Evolutionary conservation across 1,140 invertebrate species (phyloP), one percentile per base, ranked within the genome.

Genomic region (Homarus americanus): DNA sequence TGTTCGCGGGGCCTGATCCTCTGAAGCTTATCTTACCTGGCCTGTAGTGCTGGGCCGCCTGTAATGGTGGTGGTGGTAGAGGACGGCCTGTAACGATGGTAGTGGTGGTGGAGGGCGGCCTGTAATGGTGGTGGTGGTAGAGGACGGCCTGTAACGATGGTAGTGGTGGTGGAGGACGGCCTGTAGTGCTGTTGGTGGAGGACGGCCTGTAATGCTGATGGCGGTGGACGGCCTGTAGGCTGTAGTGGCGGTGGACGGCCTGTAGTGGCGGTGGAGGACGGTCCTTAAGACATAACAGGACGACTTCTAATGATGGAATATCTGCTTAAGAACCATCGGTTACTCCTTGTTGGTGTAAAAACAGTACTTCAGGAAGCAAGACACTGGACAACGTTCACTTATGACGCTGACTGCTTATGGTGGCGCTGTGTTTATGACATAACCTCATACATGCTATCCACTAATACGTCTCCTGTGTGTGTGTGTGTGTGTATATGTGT

Each of bases 11-110:
- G 36, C 24, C 36, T 58, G 28, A n/a, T 17, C 79, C 79, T 63
- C 79, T 3, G 44, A 20, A 82, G 79, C 79, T 82, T 82, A 82
- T 82, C 49, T 53, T 58, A 82, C 79, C 63, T 69, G n/a, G 53
- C 20, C 53, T 28, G 41, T 76, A 76, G 38, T 49, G 82, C 38
- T 41, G 66, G n/a, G 38, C 49, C 9, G 17, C 78, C 12, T 2
- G 7, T 12, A 32, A 28, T 82, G 53, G 79, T 28, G 79, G 5
- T 82, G 79, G 5, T 20, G 79, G 28, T 82, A 53, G 41, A 32
- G 15, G n/a, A 24, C 10, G 63, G 49, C 36, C 12, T 53, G 41
- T 76, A 76, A 34, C 4, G 73, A 38, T 44, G 32, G 66, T 24
- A 34, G 66, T 76, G 24, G 40, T 76, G 12, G 73, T 76, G 15